A percentile compares a stretch with the other conserved stretches of the same genome.
Evolutionary conservation across 2,797 vertebrate species (phyloP).

Genomic region (Catamblyrhynchus diadema): DNA sequence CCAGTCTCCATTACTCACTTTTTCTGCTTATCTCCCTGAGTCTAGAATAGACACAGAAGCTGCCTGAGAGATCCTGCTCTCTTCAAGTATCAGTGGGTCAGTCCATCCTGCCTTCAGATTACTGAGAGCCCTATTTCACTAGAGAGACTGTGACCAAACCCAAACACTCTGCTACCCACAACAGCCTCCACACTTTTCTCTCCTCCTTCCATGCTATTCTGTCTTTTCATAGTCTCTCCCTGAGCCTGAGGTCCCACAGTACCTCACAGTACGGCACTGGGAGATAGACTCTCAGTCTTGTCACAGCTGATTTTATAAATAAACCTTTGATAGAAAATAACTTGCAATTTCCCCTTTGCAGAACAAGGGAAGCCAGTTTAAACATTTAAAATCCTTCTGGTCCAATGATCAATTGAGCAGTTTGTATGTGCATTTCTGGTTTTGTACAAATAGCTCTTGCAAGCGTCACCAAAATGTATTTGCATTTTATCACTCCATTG

Average conservation of each 20-base stretch:
- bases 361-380: not conserved
- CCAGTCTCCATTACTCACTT: not conserved
- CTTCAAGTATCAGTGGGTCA: not conserved
- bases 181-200: not conserved
- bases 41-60: not conserved
- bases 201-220: not conserved
- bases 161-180: accelerated
- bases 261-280: not conserved
- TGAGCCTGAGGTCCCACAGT: not conserved
- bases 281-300: not conserved
- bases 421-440: not conserved
- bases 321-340: not conserved
- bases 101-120: not conserved
- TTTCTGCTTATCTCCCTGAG: not conserved
- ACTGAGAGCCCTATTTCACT: not conserved
- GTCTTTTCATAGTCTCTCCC: not conserved
- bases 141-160: not conserved
- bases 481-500: not conserved
- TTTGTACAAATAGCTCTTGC: not conserved
- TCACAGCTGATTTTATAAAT: not conserved
- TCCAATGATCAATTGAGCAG: not conserved
- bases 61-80: not conserved
- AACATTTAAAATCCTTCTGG: not conserved
- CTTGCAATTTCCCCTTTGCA: not conserved
- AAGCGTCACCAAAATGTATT: not conserved